phyloP scores from a whole-genome alignment of 2,113 vertebrate genomes.

The Aplodontia rufa region DNA sequence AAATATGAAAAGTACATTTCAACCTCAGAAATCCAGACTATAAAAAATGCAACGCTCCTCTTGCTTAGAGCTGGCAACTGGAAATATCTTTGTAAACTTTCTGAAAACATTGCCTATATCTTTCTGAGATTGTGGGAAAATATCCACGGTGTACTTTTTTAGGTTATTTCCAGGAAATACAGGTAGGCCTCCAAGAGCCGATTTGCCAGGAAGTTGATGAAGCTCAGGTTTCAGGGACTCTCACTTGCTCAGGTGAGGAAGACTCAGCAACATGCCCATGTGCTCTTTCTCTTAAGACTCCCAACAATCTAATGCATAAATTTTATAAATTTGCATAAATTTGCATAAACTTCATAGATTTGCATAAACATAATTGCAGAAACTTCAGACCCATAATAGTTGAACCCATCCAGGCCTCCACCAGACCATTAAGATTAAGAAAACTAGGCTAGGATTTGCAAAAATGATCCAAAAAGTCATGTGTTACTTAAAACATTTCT shows the following conservation, averaged over 20 bases:
- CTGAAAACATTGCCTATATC: neutral
- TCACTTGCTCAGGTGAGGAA: neutral
- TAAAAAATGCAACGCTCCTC: neutral
- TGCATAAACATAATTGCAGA: too few relatives aligned
- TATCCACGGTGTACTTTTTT: neutral
- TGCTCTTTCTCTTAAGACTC: neutral
- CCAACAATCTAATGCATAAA: neutral
- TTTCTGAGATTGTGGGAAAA: neutral
- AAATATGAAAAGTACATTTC: constrained; percentile 36
- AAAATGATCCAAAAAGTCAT: neutral
- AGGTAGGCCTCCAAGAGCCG: neutral
- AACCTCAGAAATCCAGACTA: constrained; percentile 32
- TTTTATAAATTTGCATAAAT: neutral
- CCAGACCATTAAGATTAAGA: neutral
- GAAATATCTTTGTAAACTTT: neutral
- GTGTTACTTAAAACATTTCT: constrained; percentile 15
- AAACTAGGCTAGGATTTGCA: neutral
- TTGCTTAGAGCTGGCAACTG: neutral
- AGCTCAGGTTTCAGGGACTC: neutral
- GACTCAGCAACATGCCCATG: neutral
- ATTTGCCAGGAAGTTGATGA: neutral
- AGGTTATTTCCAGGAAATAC: constrained; percentile 2
- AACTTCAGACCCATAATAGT: neutral
- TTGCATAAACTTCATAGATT: neutral
- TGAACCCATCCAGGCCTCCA: neutral